A percentile compares a stretch with the other conserved stretches of the same genome.
Evolutionary conservation across 1,140 invertebrate genomes (phyloP).

Genomic region (Ooceraea biroi): DNA sequence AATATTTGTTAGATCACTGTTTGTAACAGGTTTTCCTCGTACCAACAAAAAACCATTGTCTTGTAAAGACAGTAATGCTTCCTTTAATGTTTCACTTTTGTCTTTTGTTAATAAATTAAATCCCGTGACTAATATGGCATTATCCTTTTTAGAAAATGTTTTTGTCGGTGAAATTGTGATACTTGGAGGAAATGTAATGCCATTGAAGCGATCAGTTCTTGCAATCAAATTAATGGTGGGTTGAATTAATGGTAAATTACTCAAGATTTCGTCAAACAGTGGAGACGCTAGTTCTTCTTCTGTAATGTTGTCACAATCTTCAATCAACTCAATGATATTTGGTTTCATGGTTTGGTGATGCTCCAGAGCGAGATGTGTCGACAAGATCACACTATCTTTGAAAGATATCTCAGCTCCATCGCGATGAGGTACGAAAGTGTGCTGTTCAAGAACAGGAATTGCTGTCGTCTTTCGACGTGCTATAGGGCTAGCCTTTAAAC

Average conservation of each 20-base stretch:
- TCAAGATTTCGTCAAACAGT: slow-evolving; percentile 87
- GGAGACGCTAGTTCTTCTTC: slow-evolving; percentile 85
- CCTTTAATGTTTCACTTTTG: slow-evolving; percentile 68
- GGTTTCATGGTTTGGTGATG: slow-evolving; percentile 90
- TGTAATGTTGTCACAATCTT: slow-evolving; percentile 85
- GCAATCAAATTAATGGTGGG: slow-evolving; percentile 28
- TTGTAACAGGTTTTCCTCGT: slow-evolving; percentile 78
- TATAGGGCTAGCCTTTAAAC: slow-evolving; percentile 93
- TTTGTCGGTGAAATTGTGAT: neutral
- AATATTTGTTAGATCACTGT: slow-evolving; percentile 19
- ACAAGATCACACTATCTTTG: slow-evolving; percentile 86
- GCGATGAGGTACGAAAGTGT: slow-evolving; percentile 89
- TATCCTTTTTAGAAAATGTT: slow-evolving; percentile 82
- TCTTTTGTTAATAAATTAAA: slow-evolving; percentile 71
- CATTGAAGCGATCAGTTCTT: neutral
- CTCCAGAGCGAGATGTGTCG: slow-evolving; percentile 92
- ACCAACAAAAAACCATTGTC: slow-evolving; percentile 86
- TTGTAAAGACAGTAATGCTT: slow-evolving; percentile 77
- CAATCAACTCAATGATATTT: slow-evolving; percentile 90
- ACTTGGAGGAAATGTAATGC: neutral
- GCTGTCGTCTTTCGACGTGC: slow-evolving; percentile 89
- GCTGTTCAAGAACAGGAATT: slow-evolving; percentile 91
- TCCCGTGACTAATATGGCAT: slow-evolving; percentile 87
- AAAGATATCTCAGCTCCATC: slow-evolving; percentile 74
- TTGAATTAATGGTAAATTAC: slow-evolving; percentile 89